Evolutionary conservation across 2,888 invertebrate genomes (phyloP), one percentile per base, ranked within the genome.

Genomic region (Scelioninae gen. 2): DNA sequence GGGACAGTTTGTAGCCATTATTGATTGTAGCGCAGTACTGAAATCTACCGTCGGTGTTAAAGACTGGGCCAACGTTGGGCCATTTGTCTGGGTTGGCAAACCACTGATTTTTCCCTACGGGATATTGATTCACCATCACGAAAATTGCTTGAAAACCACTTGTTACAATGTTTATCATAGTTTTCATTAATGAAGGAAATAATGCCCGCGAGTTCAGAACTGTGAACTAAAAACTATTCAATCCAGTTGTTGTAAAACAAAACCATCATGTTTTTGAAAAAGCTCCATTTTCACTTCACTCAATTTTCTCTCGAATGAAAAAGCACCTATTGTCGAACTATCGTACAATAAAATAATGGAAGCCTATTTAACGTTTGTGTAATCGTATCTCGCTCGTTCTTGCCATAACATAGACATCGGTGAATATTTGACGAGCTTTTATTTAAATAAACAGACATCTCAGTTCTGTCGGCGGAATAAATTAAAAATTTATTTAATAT

Each of bases 381-480:
- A 16, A 57, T 57, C 33, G 13, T 57, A 33, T 57, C 57, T 11
- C 18, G 13, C 31, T 18, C 9, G 4, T 41, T 57, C 31, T 9
- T 18, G 4, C n/a, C 43, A 19, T 57, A 57, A 57, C 33, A 57
- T 57, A 43, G 43, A 43, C 43, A 43, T 57, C 57, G 43, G 33
- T 57, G 43, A 57, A 41, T 41, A 28, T 3, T n/a, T 10, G 18
- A 43, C 43, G 39, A 9, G n/a, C 16, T 45, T 22, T 33, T 13
- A 15, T 22, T 19, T 45, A 58, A 58, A 58, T 58, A 45, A 58
- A 45, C 19, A 58, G 19, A 43, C 31, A 57, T 43, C n/a, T n/a
- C n/a, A n/a, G n/a, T n/a, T n/a, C n/a, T n/a, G n/a, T n/a, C n/a
- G n/a, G n/a, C n/a, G n/a, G n/a, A n/a, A n/a, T n/a, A n/a, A n/a